phyloP scores from a whole-genome alignment of 2,888 invertebrate genomes.

The Drosophila nr. fundita region DNA sequence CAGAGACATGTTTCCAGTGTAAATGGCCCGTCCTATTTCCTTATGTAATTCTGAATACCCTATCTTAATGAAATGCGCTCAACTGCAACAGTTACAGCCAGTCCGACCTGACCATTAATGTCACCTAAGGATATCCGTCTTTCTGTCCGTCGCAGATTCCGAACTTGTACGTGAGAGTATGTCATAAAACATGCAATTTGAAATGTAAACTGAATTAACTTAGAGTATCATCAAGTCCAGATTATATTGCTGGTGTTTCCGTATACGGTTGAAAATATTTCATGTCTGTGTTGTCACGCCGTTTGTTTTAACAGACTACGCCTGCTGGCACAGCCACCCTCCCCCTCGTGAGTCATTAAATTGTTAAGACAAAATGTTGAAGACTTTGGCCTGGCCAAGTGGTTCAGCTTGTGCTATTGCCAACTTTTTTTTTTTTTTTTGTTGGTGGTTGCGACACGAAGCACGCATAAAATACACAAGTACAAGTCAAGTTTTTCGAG shows the following conservation, averaged over 20 bases:
- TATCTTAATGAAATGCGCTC: not conserved
- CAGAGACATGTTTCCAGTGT: not conserved
- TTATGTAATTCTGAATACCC: slow-evolving; percentile 9
- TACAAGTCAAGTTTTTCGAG: slow-evolving; percentile 50
- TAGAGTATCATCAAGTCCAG: not conserved
- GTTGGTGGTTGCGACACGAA: slow-evolving; percentile 42
- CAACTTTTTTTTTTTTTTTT: slow-evolving; percentile 28
- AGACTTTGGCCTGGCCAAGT: slow-evolving; percentile 37
- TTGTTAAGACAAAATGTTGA: slow-evolving; percentile 50
- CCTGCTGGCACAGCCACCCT: not conserved
- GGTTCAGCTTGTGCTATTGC: slow-evolving; percentile 29
- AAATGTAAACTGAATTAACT: not conserved
- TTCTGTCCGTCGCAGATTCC: not conserved
- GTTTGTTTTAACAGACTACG: slow-evolving; percentile 41
- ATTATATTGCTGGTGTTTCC: not conserved
- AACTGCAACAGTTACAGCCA: not conserved
- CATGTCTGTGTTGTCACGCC: slow-evolving; percentile 53
- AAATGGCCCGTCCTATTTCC: slow-evolving; percentile 1
- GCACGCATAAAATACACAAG: slow-evolving; percentile 70
- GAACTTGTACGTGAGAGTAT: not conserved
- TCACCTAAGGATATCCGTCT: not conserved
- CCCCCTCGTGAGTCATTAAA: slow-evolving; percentile 60
- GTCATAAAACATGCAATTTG: not conserved
- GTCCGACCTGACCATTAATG: not conserved
- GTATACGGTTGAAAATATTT: slow-evolving; percentile 46